These are phyloP conservation scores for Eretmochelys imbricata DNA, from an alignment of 2,113 vertebrate species.

Conservation along the genomic window DNA sequence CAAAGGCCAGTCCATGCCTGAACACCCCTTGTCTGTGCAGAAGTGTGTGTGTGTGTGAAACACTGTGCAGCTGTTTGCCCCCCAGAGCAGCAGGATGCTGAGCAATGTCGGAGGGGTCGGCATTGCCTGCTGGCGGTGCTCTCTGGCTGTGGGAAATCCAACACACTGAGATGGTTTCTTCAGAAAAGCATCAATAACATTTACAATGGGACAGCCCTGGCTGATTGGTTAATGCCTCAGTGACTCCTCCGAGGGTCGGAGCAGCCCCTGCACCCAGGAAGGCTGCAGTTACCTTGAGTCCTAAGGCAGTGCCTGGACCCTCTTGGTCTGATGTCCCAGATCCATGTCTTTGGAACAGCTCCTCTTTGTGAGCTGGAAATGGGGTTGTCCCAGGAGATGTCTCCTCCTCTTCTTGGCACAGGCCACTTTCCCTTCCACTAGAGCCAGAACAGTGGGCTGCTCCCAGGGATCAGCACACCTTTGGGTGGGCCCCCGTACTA, in stretches of 20 bases:
- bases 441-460: neutral
- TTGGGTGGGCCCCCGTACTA: neutral
- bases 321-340: neutral
- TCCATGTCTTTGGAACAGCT: neutral
- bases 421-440: neutral
- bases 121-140: neutral
- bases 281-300: neutral
- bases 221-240: neutral
- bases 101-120: too few relatives aligned
- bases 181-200: neutral
- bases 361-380: neutral
- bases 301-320: neutral
- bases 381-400: neutral
- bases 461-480: neutral
- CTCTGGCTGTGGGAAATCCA: neutral
- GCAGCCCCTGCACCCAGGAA: neutral
- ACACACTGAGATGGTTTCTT: neutral
- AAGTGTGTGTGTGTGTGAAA: too few relatives aligned
- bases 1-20: neutral
- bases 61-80: neutral
- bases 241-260: neutral
- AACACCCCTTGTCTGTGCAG: too few relatives aligned
- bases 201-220: too few relatives aligned
- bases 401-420: neutral
- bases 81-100: neutral